Percentiles rank a stretch among this genome's conserved stretches.
Conservation (phyloP, 2,888 invertebrate species). For the Autographa pulchrina region DNA sequence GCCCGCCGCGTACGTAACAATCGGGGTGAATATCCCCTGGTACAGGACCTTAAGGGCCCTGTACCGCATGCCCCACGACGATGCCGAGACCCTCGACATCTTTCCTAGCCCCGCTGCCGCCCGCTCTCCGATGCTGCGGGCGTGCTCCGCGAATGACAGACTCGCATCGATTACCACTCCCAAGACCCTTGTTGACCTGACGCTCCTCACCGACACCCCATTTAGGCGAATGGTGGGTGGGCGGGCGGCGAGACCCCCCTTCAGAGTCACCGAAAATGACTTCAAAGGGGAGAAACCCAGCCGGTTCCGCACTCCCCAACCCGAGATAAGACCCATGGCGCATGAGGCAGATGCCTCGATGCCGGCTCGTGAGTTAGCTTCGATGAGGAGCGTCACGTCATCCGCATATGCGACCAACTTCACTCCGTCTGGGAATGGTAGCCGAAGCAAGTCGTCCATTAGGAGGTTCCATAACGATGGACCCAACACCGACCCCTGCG, state of each 20-base stretch:
- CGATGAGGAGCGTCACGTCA: conserved; percentile 54
- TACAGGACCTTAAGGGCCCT: conserved; percentile 36
- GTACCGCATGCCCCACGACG: conserved; percentile 57
- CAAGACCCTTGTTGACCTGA: conserved; percentile 13
- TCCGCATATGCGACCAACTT: conserved; percentile 55
- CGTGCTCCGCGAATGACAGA: conserved; percentile 32
- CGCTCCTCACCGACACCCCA: conserved; percentile 11
- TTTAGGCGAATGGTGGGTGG: neutral
- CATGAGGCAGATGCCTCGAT: conserved; percentile 31
- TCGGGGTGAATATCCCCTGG: neutral
- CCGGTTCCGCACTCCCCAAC: conserved; percentile 44
- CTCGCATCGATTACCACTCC: conserved; percentile 20
- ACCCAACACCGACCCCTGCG: conserved; percentile 56
- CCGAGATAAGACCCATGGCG: conserved; percentile 16
- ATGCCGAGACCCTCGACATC: conserved; percentile 54
- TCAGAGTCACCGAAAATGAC: conserved; percentile 39
- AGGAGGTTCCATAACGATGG: conserved; percentile 56
- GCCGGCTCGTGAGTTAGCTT: conserved; percentile 30
- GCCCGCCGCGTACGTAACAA: neutral
- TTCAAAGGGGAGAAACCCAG: conserved; percentile 52
- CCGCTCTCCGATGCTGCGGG: conserved; percentile 36
- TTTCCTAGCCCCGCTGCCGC: conserved; percentile 49
- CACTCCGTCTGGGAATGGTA: conserved; percentile 43
- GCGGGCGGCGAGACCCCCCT: conserved; percentile 20
- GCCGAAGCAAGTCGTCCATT: conserved; percentile 52